Percentiles rank a stretch among this genome's conserved stretches.
phyloP scores from a whole-genome alignment of 2,797 vertebrate genomes.

The Echiichthys vipera region DNA sequence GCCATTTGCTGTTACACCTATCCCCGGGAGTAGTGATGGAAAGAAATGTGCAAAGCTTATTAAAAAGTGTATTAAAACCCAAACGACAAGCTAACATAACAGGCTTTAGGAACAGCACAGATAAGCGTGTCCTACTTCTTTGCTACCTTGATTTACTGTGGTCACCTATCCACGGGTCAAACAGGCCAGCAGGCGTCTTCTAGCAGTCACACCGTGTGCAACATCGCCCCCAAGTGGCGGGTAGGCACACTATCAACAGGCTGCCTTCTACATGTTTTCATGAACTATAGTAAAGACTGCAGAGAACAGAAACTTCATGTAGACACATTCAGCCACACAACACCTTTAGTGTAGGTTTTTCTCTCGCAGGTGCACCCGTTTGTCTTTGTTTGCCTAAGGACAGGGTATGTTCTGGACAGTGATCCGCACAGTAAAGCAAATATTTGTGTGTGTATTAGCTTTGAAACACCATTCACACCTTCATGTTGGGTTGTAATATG shows the following conservation, averaged over 20 bases:
- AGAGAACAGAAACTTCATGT: background rate
- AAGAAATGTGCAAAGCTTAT: background rate
- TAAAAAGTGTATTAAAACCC: background rate
- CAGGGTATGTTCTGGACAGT: background rate
- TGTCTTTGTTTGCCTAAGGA: background rate
- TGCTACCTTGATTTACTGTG: conserved; percentile 54
- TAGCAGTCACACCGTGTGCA: conserved; percentile 10
- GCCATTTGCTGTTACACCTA: background rate
- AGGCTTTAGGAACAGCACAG: background rate
- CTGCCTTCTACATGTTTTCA: background rate
- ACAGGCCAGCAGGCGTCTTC: conserved; percentile 24
- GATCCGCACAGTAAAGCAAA: too few relatives aligned
- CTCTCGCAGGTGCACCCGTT: conserved; percentile 3
- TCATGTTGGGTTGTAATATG: too few relatives aligned
- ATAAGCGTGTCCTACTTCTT: conserved; percentile 41
- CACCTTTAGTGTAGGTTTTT: conserved; percentile 1
- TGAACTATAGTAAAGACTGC: background rate
- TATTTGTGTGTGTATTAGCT: background rate
- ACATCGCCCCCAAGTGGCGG: conserved; percentile 57
- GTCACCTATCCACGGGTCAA: conserved; percentile 44
- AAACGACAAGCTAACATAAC: too few relatives aligned
- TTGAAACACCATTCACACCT: background rate
- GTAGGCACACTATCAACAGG: accelerated
- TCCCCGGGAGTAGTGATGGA: background rate
- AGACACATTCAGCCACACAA: background rate